Evolutionary conservation across 2,888 invertebrate genomes (phyloP), one percentile per base, ranked within the genome.

Genomic region (Mycalesis mineus): DNA sequence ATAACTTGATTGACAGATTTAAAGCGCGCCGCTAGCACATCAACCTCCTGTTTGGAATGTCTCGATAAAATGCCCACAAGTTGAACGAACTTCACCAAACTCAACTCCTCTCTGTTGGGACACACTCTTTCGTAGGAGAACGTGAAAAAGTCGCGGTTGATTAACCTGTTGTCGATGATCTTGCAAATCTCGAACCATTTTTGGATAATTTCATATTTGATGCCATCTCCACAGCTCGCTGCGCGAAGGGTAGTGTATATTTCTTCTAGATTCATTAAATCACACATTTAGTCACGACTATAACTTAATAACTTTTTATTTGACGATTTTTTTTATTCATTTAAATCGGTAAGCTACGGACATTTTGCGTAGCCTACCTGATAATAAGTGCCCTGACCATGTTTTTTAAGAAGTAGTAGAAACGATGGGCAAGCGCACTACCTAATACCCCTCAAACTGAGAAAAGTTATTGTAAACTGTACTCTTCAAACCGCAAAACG

Each of bases 151-250:
- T 47, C 58, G 0, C 56, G 58, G 0, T 63, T 63, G 11, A 74
- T 37, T 0, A 61, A 14, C 39, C 49, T 56, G 0, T 63, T 71
- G 36, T 76, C 77, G 8, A 77, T 69, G 6, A 76, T 73, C 1
- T 57, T 49, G 15, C 72, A 73, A 7, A 61, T 58, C 2, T 41
- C 50, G 9, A 77, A 74, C 75, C 75, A 78, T 58, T 71, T 70
- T 6, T 55, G 29, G 0, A 76, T 57, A 0, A 72, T 56, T 0
- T 68, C 61, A 14, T 64, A 71, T 22, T 65, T 66, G 0, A 69
- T 73, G 0, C 71, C 71, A 0, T 11, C 13, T 0, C 62, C 56
- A 0, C 55, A 61, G 36, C 75, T 72, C 0, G 68, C 73, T 0
- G 69, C 73, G 2, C 63, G 65, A 4, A 78, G 22, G 0, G 65